Evolutionary conservation across 2,888 invertebrate genomes (phyloP), one percentile per base, ranked within the genome.

Genomic region (Melanostoma mellinum): DNA sequence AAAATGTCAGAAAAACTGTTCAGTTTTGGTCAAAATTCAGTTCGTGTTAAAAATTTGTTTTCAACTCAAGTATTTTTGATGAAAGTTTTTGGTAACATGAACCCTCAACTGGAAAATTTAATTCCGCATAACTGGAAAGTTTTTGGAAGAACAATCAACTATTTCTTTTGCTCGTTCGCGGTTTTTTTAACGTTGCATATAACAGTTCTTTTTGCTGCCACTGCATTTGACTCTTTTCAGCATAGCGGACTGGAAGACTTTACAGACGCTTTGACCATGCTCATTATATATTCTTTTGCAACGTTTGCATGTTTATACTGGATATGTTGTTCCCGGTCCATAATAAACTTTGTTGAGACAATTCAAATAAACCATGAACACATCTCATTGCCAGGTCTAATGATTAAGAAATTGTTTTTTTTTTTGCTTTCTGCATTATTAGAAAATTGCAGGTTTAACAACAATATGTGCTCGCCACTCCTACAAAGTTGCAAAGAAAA

Each of bases 261-360:
- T 3, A 89, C 89, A 0, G 90, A 90, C 67, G 87, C 90, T 0
- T 68, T 89, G 6, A 88, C 88, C 35, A 87, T 87, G 88, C 80
- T 87, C 1, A 86, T 90, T 9, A 90, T 90, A 4, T 90, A 87
- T 63, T 88, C 87, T 4, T 90, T 89, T n/a, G 86, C 89, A 0
- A 42, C 78, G 5, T 90, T 87, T 67, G 87, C 86, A 6, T 82
- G 77, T 3, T 85, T 86, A 42, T 90, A 89, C 71, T 89, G 90
- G 89, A 78, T 86, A n/a, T 4, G 85, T 44, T 86, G 81, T 6
- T 87, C 86, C 2, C 32, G 67, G 3, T 73, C 84, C 0, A 46
- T 90, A 42, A 6, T 58, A 1, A 30, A 8, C 0, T 89, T 87
- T 52, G 52, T 89, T n/a, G 55, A 71, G 4, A 65, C 76, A 4